These are phyloP conservation scores for Leucoraja erinaceus DNA, from an alignment of 2,113 vertebrate genomes.

Conservation along the genomic window DNA sequence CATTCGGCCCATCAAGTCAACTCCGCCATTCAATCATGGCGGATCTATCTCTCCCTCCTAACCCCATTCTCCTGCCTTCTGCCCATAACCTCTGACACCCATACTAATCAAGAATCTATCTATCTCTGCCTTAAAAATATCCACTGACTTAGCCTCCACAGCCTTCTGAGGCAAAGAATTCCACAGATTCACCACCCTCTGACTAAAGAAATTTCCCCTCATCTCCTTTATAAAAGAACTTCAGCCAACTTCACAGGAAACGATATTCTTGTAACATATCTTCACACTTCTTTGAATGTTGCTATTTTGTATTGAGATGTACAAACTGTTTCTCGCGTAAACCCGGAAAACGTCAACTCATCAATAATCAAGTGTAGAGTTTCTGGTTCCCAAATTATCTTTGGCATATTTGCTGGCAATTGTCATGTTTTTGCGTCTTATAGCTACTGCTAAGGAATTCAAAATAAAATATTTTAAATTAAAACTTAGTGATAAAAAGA, in stretches of 20 bases:
- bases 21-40: too few relatives aligned
- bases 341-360: background rate
- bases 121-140: too few relatives aligned
- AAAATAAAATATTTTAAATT: constrained; percentile 17
- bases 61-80: background rate
- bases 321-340: background rate
- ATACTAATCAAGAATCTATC: too few relatives aligned
- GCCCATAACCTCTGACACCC: too few relatives aligned
- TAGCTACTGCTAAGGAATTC: background rate
- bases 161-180: too few relatives aligned
- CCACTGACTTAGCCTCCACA: too few relatives aligned
- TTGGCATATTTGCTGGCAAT: background rate
- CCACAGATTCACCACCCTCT: too few relatives aligned
- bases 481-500: background rate
- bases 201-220: too few relatives aligned
- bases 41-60: background rate
- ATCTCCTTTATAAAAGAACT: background rate
- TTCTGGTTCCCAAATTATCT: background rate
- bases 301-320: background rate
- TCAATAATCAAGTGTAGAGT: background rate
- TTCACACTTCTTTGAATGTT: background rate
- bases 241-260: background rate
- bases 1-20: too few relatives aligned
- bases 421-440: background rate
- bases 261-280: background rate